A percentile compares a stretch with the other conserved stretches of the same genome.
phyloP scores from a whole-genome alignment of 2,113 vertebrate genomes.

The Sceloporus undulatus region DNA sequence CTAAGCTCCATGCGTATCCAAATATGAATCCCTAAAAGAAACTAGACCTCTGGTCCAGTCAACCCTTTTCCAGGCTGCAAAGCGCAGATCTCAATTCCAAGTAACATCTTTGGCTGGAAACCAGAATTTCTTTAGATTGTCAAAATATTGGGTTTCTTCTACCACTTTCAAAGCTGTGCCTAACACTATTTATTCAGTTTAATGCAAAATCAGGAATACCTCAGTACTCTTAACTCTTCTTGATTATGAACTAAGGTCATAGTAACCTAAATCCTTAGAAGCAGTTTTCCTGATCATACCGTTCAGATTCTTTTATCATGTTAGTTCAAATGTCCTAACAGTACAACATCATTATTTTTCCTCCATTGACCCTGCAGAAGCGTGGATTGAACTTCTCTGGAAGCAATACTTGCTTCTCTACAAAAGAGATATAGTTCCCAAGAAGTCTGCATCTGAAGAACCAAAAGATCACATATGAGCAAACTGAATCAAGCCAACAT shows the following conservation, averaged over 20 bases:
- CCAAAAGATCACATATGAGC: not conserved
- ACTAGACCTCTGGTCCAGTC: too few relatives aligned
- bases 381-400: slow-evolving; percentile 72
- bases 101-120: too few relatives aligned
- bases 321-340: too few relatives aligned
- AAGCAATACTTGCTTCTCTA: slow-evolving; percentile 76
- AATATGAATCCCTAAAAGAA: too few relatives aligned
- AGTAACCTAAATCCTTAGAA: not conserved
- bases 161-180: too few relatives aligned
- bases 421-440: slow-evolving; percentile 77
- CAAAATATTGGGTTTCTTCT: too few relatives aligned
- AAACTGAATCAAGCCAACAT: not conserved
- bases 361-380: slow-evolving; percentile 88
- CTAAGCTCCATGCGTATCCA: too few relatives aligned
- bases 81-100: too few relatives aligned
- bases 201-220: not conserved
- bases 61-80: too few relatives aligned
- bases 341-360: slow-evolving; percentile 82
- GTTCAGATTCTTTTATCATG: not conserved
- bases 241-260: not conserved
- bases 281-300: not conserved
- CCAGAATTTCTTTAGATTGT: too few relatives aligned
- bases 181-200: not conserved
- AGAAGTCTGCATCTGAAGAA: slow-evolving; percentile 82
- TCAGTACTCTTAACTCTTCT: too few relatives aligned